Evolutionary conservation across 2,113 vertebrate species (phyloP), one percentile per base, ranked within the genome.

Genomic region (Erythrocebus patas): DNA sequence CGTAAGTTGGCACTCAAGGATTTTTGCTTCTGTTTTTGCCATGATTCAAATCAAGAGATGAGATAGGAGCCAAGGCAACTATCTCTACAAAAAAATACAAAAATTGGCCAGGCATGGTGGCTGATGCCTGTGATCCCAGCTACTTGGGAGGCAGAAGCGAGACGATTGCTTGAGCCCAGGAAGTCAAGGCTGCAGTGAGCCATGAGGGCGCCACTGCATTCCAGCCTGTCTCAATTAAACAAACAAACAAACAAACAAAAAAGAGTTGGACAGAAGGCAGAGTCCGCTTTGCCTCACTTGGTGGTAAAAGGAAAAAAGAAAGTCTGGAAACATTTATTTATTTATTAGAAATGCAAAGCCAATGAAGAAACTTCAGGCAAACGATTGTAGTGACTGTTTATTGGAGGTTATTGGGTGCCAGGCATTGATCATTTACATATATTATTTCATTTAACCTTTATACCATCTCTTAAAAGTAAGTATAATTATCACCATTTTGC

Each of bases 371-470:
- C 72, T 81, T 52, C 25, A 84, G 38, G 91, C 22, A 23, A 22
- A 40, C 23, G 35, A 0, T 4, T 1, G 27, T n/a, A 4, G 55
- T 16, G 32, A 40, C 45, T 6, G 8, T n/a, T 78, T 55, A 6
- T 2, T 5, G 6, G 75, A 25, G n/a, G 17, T 59, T 22, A 2
- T 68, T n/a, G 13, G 16, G 25, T 8, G 45, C 38, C 61, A 64
- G 82, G 45, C 59, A 4, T 5, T 16, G 70, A 48, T 40, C 6
- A 35, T 55, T 73, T 79, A 22, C 16, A 4, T 6, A 1, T 17
- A 25, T n/a, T 32, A 30, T 45, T 76, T 91, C 75, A 35, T 50
- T 48, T 79, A 48, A 35, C 43, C 30, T 79, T 79, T 79, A 12
- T 48, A 50, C 30, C 30, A 50, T 35, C 9, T 50, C 35, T 25